Base-by-base conservation (phyloP, 2,888 invertebrate genomes). In the Mythimna albipuncta region DNA sequence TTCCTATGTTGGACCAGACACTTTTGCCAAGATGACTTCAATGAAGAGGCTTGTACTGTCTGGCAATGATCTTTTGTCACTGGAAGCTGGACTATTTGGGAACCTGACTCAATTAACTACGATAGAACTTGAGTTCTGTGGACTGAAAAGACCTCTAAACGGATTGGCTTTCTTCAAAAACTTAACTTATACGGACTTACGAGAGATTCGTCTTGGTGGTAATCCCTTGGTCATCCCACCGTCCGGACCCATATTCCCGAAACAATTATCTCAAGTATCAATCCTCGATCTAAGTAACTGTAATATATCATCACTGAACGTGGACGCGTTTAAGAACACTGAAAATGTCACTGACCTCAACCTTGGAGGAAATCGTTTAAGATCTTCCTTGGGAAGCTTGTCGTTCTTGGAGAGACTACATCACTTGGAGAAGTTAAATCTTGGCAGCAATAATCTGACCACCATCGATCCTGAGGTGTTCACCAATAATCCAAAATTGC, bases 81-180 rank as follows among this genome's bases (percentile, higher is more conserved):
- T 98, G 13, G 98, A 97, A 89, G 96, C 97, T 55, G 97, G 97
- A 2, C 92, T 98, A 9, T 97, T 98, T 88, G 97, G 97, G 35
- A 97, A 97, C 89, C 92, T 98, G 73, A 97, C 97, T 2, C 96
- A 97, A 82, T 90, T 98, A 55, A 97, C 97, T 84, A 97, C 97
- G 74, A 92, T 98, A 68, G 98, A 98, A 88, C 91, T 98, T 78
- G 97, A 97, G 87, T 97, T 97, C 82, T 98, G 98, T 87, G 97
- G 97, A 6, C 91, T 98, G 7, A 97, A 97, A 73, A 94, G 97
- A 55, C 97, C 97, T 0, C 88, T 97, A 7, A 97, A 97, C 85
- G 97, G 97, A 0, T 97, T 97, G 57, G 97, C 97, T 26, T 97
- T 98, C 90, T 97, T 97, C 75, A 97, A 97, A 87, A 97, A 97